phyloP scores from a whole-genome alignment of 2,113 vertebrate genomes.

The Dromaius novaehollandiae region DNA sequence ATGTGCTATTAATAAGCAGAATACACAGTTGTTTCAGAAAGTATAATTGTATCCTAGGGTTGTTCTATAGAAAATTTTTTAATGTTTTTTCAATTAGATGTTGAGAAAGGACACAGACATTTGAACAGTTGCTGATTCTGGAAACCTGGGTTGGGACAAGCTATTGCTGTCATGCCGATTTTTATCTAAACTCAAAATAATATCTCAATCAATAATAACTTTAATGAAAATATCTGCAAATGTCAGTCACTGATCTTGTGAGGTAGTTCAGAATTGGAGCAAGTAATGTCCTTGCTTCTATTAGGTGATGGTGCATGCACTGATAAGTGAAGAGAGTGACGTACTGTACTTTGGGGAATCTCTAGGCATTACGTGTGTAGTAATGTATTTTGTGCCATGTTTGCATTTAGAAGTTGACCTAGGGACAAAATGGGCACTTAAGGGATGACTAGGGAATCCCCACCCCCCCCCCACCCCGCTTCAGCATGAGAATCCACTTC shows the following conservation, averaged over 20 bases:
- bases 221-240: constrained; percentile 17
- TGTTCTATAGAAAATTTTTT: background rate
- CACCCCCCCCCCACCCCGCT: background rate
- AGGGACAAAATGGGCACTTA: constrained; percentile 17
- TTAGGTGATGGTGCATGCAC: background rate
- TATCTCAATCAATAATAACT: constrained; percentile 12
- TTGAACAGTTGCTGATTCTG: constrained; percentile 12
- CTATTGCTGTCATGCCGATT: background rate
- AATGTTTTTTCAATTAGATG: background rate
- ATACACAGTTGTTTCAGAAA: constrained; percentile 16
- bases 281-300: constrained; percentile 8
- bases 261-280: background rate
- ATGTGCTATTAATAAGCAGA: constrained; percentile 1
- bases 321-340: background rate
- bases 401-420: constrained; percentile 30
- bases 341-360: constrained; percentile 4
- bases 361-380: background rate
- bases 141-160: background rate
- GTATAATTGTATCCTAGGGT: background rate
- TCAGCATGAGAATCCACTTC: constrained; percentile 13
- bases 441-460: background rate
- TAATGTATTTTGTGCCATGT: constrained; percentile 12
- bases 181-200: constrained; percentile 14
- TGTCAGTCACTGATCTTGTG: constrained; percentile 24
- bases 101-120: constrained; percentile 26